Conservation (phyloP, 2,888 invertebrate species). For the Leptarthrus brevirostris region DNA sequence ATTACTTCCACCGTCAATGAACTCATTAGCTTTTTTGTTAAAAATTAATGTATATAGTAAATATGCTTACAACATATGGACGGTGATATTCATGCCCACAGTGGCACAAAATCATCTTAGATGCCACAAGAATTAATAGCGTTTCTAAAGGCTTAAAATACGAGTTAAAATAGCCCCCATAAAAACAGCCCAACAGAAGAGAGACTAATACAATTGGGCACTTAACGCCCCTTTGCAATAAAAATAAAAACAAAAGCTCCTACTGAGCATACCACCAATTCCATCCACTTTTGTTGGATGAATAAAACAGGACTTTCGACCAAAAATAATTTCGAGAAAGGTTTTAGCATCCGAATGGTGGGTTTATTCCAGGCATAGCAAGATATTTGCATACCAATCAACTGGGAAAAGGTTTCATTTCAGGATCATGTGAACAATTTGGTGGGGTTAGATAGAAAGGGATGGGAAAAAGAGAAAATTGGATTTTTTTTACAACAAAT, state of each 20-base stretch:
- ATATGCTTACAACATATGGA: not conserved
- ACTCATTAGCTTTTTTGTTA: not conserved
- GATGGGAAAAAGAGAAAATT: slow-evolving; percentile 16
- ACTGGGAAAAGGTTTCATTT: slow-evolving; percentile 26
- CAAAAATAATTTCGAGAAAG: slow-evolving; percentile 42
- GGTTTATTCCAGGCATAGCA: slow-evolving; percentile 26
- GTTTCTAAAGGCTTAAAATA: slow-evolving; percentile 33
- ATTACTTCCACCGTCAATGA: not conserved
- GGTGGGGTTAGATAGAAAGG: not conserved
- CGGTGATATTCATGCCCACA: not conserved
- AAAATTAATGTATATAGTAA: not conserved
- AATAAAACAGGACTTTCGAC: slow-evolving; percentile 46
- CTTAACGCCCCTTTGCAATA: slow-evolving; percentile 51
- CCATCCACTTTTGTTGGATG: slow-evolving; percentile 39
- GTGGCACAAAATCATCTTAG: slow-evolving; percentile 6
- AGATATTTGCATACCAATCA: slow-evolving; percentile 42
- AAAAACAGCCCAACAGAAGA: slow-evolving; percentile 18
- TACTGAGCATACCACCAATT: slow-evolving; percentile 43
- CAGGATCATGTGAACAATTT: slow-evolving; percentile 15
- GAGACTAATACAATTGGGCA: slow-evolving; percentile 51
- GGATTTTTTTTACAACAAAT: slow-evolving; percentile 29
- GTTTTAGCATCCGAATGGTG: slow-evolving; percentile 35
- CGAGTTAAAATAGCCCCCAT: slow-evolving; percentile 45
- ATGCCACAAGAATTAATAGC: not conserved
- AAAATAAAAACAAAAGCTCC: slow-evolving; percentile 50